Base-by-base conservation (phyloP, 92 coral and sea anemone species). In the Nematostella vectensis region DNA sequence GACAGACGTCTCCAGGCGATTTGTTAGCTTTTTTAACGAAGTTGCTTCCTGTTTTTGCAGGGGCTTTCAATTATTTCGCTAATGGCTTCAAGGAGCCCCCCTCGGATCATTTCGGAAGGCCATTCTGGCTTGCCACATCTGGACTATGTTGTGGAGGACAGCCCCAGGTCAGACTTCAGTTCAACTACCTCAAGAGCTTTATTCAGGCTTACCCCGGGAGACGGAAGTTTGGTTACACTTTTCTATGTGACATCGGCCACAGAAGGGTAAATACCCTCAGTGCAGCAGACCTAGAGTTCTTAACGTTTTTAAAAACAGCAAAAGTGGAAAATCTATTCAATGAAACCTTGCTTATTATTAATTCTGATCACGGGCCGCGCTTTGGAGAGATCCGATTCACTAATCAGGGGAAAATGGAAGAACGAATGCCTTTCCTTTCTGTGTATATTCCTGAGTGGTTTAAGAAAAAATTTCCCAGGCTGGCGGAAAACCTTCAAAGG, bases 361-460 rank as follows among this genome's bases (percentile, higher is more conserved):
- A 72, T 79, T 65, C 69, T 25, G 96, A 87, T 28, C 96, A 87
- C 39, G 96, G 96, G 3, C 61, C 80, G 25, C 43, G 80, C 23
- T 87, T 76, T 56, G 88, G 77, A 3, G 83, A 55, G 21, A 75
- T 83, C 17, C 67, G 96, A 15, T 25, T 13, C 11, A 72, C 71
- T 16, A 28, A 65, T 53, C 96, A 87, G 57, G 74, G 95, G 4
- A 72, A 70, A 29, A 61, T 86, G n/a, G 95, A 86, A 52, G 85
- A 81, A 31, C 52, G 95, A 31, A 69, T 86, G 31, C 95, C 95
- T 3, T 71, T 86, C 60, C 65, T 81, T 19, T 81, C 95, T 8
- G 64, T 80, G 24, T 70, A 80, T 6, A 53, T 85, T 12, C 95
- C 95, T 1, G 11, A 63, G 16, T 66, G 74, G 79, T 66, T 76